Conservation (phyloP, 2,113 vertebrate genomes). For the Hemiprocne comata region DNA sequence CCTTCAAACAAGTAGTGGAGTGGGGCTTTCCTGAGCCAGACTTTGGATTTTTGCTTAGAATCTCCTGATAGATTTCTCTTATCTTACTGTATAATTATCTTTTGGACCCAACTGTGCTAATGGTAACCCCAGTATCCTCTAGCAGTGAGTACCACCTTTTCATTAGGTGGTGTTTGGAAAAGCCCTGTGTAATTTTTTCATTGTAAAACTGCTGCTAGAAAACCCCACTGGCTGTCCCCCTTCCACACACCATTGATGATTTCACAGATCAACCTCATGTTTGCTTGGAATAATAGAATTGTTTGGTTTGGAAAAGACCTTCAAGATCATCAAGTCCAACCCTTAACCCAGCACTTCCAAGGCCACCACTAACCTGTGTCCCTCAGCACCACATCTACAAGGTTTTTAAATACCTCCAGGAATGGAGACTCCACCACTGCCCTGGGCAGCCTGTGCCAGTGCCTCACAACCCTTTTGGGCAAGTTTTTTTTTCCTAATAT, state of each 20-base stretch:
- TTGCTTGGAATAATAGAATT: not conserved
- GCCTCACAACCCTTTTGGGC: no score
- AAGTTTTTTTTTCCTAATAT: no score
- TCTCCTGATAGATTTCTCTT: not conserved
- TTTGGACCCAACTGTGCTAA: not conserved
- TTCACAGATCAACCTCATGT: not conserved
- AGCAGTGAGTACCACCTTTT: not conserved
- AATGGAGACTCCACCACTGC: no score
- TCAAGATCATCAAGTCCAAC: no score
- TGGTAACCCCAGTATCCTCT: not conserved
- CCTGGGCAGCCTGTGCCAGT: no score
- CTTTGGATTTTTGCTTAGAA: not conserved
- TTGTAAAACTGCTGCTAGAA: not conserved
- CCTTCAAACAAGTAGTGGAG: not conserved
- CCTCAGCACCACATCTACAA: no score
- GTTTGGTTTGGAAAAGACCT: no score
- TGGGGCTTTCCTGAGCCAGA: not conserved
- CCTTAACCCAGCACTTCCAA: no score
- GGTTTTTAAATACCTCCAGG: no score
- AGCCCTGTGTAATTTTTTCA: not conserved
- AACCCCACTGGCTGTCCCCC: not conserved
- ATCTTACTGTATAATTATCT: not conserved
- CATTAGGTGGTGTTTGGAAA: not conserved
- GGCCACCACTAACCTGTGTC: no score
- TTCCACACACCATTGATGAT: not conserved